Percentiles rank a stretch among this genome's conserved stretches.
phyloP scores from a whole-genome alignment of 2,797 vertebrate genomes.

The Centropyge bicolor region DNA sequence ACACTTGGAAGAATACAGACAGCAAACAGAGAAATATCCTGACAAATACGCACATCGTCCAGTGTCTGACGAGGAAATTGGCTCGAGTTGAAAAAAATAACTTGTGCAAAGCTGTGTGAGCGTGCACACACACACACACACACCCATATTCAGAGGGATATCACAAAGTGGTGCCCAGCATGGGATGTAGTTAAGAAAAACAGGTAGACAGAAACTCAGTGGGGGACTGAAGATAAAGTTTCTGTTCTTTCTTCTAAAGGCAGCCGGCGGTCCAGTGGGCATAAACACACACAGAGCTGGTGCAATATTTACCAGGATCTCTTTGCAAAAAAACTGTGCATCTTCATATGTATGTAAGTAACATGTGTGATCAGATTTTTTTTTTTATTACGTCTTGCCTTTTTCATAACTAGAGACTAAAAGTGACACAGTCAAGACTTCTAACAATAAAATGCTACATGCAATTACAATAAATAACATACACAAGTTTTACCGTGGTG shows the following conservation, averaged over 20 bases:
- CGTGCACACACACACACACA: background rate
- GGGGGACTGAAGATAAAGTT: slow-evolving; percentile 12
- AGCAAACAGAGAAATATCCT: background rate
- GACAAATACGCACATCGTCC: background rate
- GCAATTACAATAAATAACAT: background rate
- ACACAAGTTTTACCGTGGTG: background rate
- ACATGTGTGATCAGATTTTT: background rate
- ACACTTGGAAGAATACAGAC: background rate
- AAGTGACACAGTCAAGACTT: background rate
- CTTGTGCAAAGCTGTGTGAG: background rate
- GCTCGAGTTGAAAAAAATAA: background rate
- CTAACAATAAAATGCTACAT: too few relatives aligned
- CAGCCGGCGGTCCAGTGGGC: background rate
- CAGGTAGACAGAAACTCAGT: slow-evolving; percentile 25
- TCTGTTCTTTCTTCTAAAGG: slow-evolving; percentile 30
- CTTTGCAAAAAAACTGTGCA: background rate
- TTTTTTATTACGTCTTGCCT: background rate
- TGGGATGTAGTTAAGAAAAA: slow-evolving; percentile 40
- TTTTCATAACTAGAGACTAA: background rate
- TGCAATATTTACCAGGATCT: slow-evolving; percentile 12
- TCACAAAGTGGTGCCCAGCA: slow-evolving; percentile 40
- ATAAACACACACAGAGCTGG: slow-evolving; percentile 12
- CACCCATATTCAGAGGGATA: background rate
- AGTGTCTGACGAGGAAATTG: slow-evolving; percentile 8
- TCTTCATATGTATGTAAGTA: background rate